phyloP scores from a whole-genome alignment of 2,888 invertebrate species.

The Cosmia pyralina region DNA sequence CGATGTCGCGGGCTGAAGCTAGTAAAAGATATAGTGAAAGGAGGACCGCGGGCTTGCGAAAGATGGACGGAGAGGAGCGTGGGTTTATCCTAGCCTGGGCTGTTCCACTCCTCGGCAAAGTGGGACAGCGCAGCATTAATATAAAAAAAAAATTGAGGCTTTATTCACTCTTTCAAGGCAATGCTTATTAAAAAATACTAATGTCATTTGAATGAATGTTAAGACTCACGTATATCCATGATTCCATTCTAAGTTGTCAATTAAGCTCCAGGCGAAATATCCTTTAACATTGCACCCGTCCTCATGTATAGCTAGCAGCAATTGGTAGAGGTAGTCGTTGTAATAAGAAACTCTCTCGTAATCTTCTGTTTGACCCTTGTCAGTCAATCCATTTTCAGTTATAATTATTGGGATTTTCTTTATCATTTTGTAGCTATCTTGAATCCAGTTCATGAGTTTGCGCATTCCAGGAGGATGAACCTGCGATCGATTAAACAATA shows the following conservation, averaged over 20 bases:
- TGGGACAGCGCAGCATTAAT: too few species aligned
- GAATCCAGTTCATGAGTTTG: conserved; percentile 91
- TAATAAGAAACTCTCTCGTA: conserved; percentile 83
- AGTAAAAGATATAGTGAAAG: too few species aligned
- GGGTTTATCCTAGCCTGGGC: too few species aligned
- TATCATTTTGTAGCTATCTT: conserved; percentile 86
- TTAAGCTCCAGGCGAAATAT: conserved; percentile 78
- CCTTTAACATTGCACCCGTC: conserved; percentile 78
- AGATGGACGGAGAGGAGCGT: too few species aligned
- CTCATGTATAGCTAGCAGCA: conserved; percentile 70
- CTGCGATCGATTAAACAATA: conserved; percentile 71
- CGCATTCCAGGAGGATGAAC: conserved; percentile 92
- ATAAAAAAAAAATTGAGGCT: too few species aligned
- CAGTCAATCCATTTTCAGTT: conserved; percentile 88
- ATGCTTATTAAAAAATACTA: too few species aligned
- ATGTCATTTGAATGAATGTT: too few species aligned
- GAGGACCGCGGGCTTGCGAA: too few species aligned
- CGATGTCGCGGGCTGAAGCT: too few species aligned
- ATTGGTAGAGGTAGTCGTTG: conserved; percentile 76
- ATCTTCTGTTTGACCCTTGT: conserved; percentile 74
- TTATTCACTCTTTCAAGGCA: too few species aligned
- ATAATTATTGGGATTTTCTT: conserved; percentile 86
- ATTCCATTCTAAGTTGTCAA: conserved; percentile 71
- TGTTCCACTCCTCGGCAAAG: too few species aligned
- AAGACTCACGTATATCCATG: conserved; percentile 83